These are phyloP conservation scores for Drosophila burlai DNA, from an alignment of 1,140 invertebrate genomes.

Conservation along the genomic window DNA sequence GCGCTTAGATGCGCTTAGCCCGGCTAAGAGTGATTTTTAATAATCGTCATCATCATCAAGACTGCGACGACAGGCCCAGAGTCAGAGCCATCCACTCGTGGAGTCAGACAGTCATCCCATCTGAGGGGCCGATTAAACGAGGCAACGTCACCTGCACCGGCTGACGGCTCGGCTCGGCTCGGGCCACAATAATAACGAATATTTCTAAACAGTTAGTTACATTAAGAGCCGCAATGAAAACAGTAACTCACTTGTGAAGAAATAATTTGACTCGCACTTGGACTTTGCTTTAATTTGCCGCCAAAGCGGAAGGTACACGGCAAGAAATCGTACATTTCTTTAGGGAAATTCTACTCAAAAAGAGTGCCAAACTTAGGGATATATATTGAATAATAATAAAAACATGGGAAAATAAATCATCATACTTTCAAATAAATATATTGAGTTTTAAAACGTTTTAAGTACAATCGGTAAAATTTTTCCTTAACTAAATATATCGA, in stretches of 20 bases:
- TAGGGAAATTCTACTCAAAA: fast-evolving
- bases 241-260: conserved; percentile 83
- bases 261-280: conserved; percentile 83
- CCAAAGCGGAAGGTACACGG: conserved; percentile 37
- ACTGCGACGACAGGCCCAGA: conserved; percentile 2
- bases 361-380: no score
- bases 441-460: no score
- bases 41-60: conserved; percentile 68
- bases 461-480: no score
- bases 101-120: conserved; percentile 16
- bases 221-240: conserved; percentile 83
- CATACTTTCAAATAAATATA: no score
- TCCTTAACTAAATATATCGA: no score
- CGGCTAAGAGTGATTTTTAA: conserved; percentile 76
- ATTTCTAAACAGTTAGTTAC: conserved; percentile 84
- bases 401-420: no score
- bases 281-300: conserved; percentile 82
- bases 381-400: no score
- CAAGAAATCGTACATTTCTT: background rate
- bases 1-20: conserved; percentile 77
- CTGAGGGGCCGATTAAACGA: conserved; percentile 67
- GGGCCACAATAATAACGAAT: conserved; percentile 62
- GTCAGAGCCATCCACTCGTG: background rate
- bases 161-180: conserved; percentile 1
- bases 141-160: conserved; percentile 59